phyloP scores from a whole-genome alignment of 2,888 invertebrate genomes.

The Blastobasis lacticolella region DNA sequence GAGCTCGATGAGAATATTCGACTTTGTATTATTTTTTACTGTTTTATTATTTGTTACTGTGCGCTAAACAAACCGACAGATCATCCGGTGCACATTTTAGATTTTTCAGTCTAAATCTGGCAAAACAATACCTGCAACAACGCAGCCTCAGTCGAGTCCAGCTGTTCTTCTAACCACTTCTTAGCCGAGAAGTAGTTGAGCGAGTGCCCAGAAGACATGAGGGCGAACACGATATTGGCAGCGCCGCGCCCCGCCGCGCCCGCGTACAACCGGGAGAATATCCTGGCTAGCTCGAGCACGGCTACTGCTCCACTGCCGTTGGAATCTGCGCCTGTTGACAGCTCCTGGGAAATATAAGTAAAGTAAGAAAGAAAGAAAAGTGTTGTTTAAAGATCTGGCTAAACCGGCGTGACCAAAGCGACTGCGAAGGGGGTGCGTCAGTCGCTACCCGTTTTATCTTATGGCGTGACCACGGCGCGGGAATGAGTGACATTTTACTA shows the following conservation, averaged over 20 bases:
- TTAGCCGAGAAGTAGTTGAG: slow-evolving; percentile 96
- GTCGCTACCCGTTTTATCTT: too few relatives aligned
- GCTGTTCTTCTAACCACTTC: slow-evolving; percentile 95
- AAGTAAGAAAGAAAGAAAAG: too few relatives aligned
- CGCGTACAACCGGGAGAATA: slow-evolving; percentile 91
- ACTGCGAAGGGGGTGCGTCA: too few relatives aligned
- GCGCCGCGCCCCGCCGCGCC: slow-evolving; percentile 81
- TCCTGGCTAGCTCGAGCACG: slow-evolving; percentile 87
- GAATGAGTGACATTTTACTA: too few relatives aligned
- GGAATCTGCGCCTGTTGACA: slow-evolving; percentile 92
- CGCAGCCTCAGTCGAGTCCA: slow-evolving; percentile 84
- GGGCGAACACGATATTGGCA: slow-evolving; percentile 88
- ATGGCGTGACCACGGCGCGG: too few relatives aligned
- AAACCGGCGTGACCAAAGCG: too few relatives aligned
- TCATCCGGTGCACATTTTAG: not conserved
- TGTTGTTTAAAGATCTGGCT: too few relatives aligned
- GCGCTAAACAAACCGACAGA: not conserved
- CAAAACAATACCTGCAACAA: slow-evolving; percentile 77
- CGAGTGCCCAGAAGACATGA: slow-evolving; percentile 92
- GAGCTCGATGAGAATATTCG: too few relatives aligned
- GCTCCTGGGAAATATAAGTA: slow-evolving; percentile 76
- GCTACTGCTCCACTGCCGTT: slow-evolving; percentile 94
- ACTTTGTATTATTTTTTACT: too few relatives aligned
- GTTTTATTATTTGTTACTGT: too few relatives aligned
- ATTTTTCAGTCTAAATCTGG: not conserved